Percentiles rank a stretch among this genome's conserved stretches.
These are phyloP conservation scores for Bubo bubo DNA, from an alignment of 2,113 vertebrate species.

Conservation along the genomic window DNA sequence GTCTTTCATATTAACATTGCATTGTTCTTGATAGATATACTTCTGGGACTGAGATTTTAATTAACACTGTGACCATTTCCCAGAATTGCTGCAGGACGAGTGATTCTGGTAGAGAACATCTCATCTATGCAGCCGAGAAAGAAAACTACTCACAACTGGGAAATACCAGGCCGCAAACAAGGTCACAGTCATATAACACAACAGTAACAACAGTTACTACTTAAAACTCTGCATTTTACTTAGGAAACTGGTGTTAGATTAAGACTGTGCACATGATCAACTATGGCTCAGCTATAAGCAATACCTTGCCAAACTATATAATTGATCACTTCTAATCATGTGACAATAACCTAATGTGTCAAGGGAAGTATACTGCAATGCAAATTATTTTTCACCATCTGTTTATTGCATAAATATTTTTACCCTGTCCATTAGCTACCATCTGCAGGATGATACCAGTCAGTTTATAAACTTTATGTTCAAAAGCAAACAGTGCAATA, in stretches of 20 bases:
- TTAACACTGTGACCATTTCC: background rate
- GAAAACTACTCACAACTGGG: background rate
- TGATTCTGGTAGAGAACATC: background rate
- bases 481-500: background rate
- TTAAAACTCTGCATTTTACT: background rate
- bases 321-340: background rate
- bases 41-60: background rate
- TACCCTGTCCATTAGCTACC: background rate
- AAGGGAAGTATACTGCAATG: background rate
- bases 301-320: background rate
- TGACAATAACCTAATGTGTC: background rate
- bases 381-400: background rate
- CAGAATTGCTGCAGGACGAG: background rate
- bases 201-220: background rate
- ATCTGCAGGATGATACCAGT: background rate
- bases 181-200: background rate
- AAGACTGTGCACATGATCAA: background rate
- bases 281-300: background rate
- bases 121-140: background rate
- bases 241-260: background rate
- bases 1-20: background rate
- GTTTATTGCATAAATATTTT: background rate
- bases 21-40: background rate
- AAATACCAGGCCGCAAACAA: background rate
- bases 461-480: background rate